Base-by-base conservation (phyloP, 2,888 invertebrate genomes). In the Diaperis boleti region DNA sequence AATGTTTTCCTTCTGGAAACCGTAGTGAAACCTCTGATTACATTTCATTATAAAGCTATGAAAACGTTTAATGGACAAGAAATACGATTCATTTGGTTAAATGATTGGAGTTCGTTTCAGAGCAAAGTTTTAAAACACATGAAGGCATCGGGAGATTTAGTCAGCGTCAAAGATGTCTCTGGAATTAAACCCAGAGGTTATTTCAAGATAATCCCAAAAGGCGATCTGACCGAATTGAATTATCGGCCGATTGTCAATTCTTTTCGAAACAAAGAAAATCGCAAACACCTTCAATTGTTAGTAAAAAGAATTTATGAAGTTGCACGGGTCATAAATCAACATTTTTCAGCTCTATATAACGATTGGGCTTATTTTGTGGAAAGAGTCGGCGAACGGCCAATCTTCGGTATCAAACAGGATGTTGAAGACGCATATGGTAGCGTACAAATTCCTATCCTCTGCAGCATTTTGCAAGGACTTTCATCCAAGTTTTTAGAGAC, bases 341-440 rank as follows among this genome's bases (percentile, higher is more conserved):
- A 50, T 45, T 17, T 47, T 15, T 57, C 11, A 3, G 39, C 55
- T 0, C 39, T 70, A 14, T 67, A 64, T 49, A 7, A 47, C 8
- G 59, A 49, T 2, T 73, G 73, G 73, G 52, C 45, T 35, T 26
- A 65, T 3, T 71, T 64, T 42, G 29, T 60, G 4, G 8, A 37
- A 29, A 59, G 37, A 59, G 39, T 31, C 11, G 17, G 37, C 10
- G 47, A 62, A 7, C 7, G 44, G 8, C 13, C 26, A 18, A 62
- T 72, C 33, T 69, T 63, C 41, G 71, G 69, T 2, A 49, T 71
- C 11, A 72, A 69, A 50, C 39, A 69, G 1, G 73, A 73, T 31
- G 35, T 72, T 1, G 65, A 66, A 64, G 73, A 73, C 50, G 72
- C 71, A 15, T 73, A 65, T 50, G 73, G 73, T 29, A 69, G 66